A percentile compares a stretch with the other conserved stretches of the same genome.
phyloP scores from a whole-genome alignment of 1,140 invertebrate species.

The Drosophila gunungcola region DNA sequence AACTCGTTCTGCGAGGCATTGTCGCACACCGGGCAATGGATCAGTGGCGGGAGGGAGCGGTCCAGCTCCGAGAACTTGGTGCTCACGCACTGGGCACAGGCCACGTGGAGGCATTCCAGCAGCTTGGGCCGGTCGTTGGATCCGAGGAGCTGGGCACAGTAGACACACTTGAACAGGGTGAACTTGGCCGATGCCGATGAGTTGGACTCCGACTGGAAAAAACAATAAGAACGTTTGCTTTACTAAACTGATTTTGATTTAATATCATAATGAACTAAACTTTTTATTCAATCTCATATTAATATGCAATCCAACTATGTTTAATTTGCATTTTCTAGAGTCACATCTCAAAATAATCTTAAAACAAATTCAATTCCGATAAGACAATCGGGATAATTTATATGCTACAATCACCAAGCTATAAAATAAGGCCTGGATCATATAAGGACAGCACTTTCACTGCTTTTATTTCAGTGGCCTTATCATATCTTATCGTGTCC shows the following conservation, averaged over 20 bases:
- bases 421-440: conserved; percentile 8
- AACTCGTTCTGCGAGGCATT: conserved; percentile 87
- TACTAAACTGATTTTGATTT: not conserved
- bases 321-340: not conserved
- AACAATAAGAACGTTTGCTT: conserved; percentile 4
- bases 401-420: conserved; percentile 9
- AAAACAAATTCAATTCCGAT: conserved; percentile 3
- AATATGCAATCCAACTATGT: too few relatives aligned
- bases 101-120: conserved; percentile 93
- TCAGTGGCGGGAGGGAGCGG: conserved; percentile 85
- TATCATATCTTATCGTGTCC: conserved; percentile 24
- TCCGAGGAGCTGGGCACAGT: conserved; percentile 88
- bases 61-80: conserved; percentile 88
- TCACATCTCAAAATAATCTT: not conserved
- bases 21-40: conserved; percentile 87
- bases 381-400: conserved; percentile 41
- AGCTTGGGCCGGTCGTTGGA: conserved; percentile 90
- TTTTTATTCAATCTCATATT: not conserved
- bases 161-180: conserved; percentile 86
- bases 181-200: conserved; percentile 85
- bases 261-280: not conserved
- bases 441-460: conserved; percentile 38
- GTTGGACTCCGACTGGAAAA: conserved; percentile 79
- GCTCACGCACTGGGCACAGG: conserved; percentile 91
- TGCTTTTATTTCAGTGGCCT: conserved; percentile 11